A percentile compares a stretch with the other conserved stretches of the same genome.
Evolutionary conservation across 2,888 invertebrate genomes (phyloP).

Genomic region (Dendrolimus houi): DNA sequence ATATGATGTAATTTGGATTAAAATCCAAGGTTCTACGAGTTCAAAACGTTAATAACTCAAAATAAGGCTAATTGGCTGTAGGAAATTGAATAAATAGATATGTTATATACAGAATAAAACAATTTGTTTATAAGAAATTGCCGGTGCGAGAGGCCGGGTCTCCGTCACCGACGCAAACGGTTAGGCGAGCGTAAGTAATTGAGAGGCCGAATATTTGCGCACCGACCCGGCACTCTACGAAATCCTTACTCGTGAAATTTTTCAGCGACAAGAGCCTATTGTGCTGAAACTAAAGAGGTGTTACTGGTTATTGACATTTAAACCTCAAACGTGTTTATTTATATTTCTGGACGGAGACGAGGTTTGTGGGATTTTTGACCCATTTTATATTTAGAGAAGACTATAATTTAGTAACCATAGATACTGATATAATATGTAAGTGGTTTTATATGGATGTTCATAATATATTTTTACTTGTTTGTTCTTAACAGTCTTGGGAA

Average conservation of each 20-base stretch:
- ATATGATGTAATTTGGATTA: no score
- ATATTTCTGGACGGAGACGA: not conserved
- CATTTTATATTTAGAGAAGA: no score
- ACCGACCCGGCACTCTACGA: conserved; percentile 27
- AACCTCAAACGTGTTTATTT: conserved; percentile 9
- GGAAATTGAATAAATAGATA: conserved; percentile 10
- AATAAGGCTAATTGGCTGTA: no score
- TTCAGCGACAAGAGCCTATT: conserved; percentile 30
- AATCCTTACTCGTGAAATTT: conserved; percentile 49
- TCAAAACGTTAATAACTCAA: no score
- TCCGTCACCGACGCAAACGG: conserved; percentile 9
- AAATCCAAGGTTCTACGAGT: no score
- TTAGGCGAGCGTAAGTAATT: conserved; percentile 44
- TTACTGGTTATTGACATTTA: conserved; percentile 28
- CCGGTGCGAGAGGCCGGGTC: conserved; percentile 24
- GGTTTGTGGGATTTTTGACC: no score
- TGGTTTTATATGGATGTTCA: no score
- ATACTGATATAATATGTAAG: no score
- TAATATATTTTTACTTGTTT: no score
- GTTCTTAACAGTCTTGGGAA: no score
- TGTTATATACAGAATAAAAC: conserved; percentile 24
- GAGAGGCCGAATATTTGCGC: conserved; percentile 46
- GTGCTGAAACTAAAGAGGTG: conserved; percentile 24
- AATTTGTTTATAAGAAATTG: conserved; percentile 35
- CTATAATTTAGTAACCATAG: no score